Percentiles rank a stretch among this genome's conserved stretches.
phyloP scores from a whole-genome alignment of 2,113 vertebrate genomes.

The Anarrhichthys ocellatus region DNA sequence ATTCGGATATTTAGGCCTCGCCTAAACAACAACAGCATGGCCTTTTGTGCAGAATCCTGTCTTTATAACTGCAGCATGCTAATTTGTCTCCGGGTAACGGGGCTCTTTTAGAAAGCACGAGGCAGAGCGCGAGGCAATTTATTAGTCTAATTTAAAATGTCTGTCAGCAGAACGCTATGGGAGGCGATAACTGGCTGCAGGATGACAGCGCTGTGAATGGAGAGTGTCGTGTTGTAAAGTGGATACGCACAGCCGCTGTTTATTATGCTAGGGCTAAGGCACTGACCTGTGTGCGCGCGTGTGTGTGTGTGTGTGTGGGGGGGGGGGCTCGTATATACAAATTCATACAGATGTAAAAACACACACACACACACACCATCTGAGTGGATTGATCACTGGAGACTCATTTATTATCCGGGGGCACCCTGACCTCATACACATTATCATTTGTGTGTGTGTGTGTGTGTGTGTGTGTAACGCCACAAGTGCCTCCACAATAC shows the following conservation, averaged over 20 bases:
- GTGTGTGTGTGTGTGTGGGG: not conserved
- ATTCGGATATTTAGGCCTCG: constrained; percentile 83
- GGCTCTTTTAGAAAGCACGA: constrained; percentile 66
- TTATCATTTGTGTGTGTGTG: not conserved
- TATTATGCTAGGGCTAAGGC: constrained; percentile 62
- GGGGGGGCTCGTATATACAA: constrained; percentile 27
- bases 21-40: constrained; percentile 84
- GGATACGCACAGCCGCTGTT: constrained; percentile 65
- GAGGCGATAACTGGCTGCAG: constrained; percentile 69
- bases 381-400: constrained; percentile 46
- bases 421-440: constrained; percentile 18
- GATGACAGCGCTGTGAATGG: constrained; percentile 74
- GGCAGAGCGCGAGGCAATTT: constrained; percentile 74
- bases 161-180: constrained; percentile 74
- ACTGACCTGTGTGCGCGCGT: constrained; percentile 37
- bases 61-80: constrained; percentile 88
- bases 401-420: constrained; percentile 41
- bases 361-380: constrained; percentile 33
- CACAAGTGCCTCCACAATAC: constrained; percentile 12
- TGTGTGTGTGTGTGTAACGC: not conserved
- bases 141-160: constrained; percentile 82
- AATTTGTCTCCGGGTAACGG: constrained; percentile 72
- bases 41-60: constrained; percentile 85
- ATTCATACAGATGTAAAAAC: constrained; percentile 49
- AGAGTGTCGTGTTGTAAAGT: constrained; percentile 71